Evolutionary conservation across 2,113 vertebrate species (phyloP).

Genomic region (Columba janthina): DNA sequence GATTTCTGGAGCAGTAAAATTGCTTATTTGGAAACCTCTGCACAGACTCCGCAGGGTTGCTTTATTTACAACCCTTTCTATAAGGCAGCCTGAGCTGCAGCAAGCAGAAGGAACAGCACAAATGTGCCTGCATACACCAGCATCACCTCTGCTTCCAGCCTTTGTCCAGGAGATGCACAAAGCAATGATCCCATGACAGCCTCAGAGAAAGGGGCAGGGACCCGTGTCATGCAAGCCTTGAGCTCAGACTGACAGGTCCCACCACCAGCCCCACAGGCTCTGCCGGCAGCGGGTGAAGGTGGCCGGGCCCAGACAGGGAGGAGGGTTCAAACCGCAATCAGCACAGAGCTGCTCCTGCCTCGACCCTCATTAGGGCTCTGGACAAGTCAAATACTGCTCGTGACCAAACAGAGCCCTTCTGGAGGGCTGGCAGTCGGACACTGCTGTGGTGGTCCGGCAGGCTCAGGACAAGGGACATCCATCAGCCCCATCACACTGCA

Average conservation of each 20-base stretch:
- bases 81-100: not conserved
- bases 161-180: not conserved
- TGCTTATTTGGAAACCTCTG: not conserved
- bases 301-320: not conserved
- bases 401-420: not conserved
- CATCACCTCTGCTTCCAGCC: not conserved
- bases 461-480: not conserved
- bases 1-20: not conserved
- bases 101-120: not conserved
- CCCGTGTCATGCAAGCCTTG: not conserved
- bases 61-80: conserved; percentile 23
- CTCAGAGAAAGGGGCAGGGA: not conserved
- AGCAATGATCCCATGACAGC: not conserved
- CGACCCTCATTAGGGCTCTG: not conserved
- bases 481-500: not conserved
- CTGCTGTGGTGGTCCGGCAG: not conserved
- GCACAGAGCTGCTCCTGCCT: not conserved
- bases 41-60: not conserved
- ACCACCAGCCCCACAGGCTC: not conserved
- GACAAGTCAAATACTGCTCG: not conserved
- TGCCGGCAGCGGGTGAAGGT: not conserved
- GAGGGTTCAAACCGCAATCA: not conserved
- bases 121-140: not conserved
- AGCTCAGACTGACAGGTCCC: not conserved
- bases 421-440: not conserved